phyloP scores from a whole-genome alignment of 30 jellyfish, hydroid and myxozoan species.

The Cassiopea andromeda region DNA sequence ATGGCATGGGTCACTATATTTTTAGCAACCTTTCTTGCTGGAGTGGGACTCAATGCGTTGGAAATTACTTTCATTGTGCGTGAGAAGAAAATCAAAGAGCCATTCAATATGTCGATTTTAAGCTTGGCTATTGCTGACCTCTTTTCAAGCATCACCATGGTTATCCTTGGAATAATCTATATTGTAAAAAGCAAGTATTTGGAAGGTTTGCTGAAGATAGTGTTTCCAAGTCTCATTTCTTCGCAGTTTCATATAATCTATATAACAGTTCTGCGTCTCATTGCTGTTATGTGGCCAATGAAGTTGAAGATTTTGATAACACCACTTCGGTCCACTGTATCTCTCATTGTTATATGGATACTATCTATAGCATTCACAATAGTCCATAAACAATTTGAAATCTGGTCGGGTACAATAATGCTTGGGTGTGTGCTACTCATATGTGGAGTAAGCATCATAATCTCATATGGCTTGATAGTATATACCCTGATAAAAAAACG shows the following conservation, averaged over 20 bases:
- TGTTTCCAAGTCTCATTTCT: not conserved
- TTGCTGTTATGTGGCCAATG: not conserved
- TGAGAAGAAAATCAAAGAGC: not conserved
- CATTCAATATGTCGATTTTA: not conserved
- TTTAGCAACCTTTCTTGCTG: not conserved
- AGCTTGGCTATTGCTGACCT: not conserved
- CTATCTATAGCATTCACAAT: not conserved
- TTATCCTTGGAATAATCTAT: not conserved
- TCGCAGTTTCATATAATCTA: not conserved
- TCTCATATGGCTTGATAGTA: not conserved
- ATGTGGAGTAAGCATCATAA: not conserved
- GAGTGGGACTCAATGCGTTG: not conserved
- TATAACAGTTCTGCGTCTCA: not conserved
- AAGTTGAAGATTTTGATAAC: not conserved
- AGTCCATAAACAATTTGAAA: not conserved
- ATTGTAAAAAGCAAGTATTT: not conserved
- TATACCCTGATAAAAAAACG: not conserved
- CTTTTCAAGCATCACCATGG: not conserved
- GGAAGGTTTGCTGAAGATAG: not conserved
- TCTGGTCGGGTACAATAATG: not conserved
- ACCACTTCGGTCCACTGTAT: not conserved
- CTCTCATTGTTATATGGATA: not conserved
- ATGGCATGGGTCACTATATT: not conserved
- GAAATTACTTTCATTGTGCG: not conserved
- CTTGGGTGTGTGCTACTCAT: not conserved